Evolutionary conservation across 2,113 vertebrate species (phyloP), one percentile per base, ranked within the genome.

Genomic region (Pterocles gutturalis): DNA sequence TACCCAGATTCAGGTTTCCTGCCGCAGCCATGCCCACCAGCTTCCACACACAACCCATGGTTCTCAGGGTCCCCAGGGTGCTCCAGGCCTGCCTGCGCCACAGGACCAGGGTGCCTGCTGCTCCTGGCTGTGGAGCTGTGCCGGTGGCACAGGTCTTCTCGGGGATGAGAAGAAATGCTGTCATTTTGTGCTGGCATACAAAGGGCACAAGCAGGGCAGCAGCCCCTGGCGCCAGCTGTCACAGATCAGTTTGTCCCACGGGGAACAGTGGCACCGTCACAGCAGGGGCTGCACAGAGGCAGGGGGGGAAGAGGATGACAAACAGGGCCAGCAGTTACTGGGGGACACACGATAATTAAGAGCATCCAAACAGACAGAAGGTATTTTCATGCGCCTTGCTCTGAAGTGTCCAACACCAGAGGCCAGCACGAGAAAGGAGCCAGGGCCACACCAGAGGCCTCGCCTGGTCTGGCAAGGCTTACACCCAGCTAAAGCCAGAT

Each of bases 191-290:
- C 51, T 65, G 87, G 34, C 16, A 48, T 53, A 36, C 0, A 2
- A 89, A 65, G 15, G 41, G 34, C 4, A 4, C 1, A 7, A 71
- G 34, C 49, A 34, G 33, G 69, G 71, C 57, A 81, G 51, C n/a
- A 73, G 60, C 16, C 8, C 64, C 19, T 1, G 1, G 36, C 1
- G 0, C 21, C 1, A 0, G 34, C 22, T 24, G 17, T 33, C 85
- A 76, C 48, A 29, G 51, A 13, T 41, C 22, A 31, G 41, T 46
- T 16, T 29, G 29, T 41, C 41, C 41, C 41, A 41, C 41, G 26
- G 53, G 41, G 8, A 6, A 73, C 33, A 28, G 22, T 8, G 58
- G 29, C 45, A 55, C 67, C 5, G 16, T n/a, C 58, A 80, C 18
- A 41, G 2, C 0, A 2, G 3, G 17, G 24, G 34, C 45, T 83